Evolutionary conservation across 2,888 invertebrate genomes (phyloP), one percentile per base, ranked within the genome.

Genomic region (Lasius platythorax): DNA sequence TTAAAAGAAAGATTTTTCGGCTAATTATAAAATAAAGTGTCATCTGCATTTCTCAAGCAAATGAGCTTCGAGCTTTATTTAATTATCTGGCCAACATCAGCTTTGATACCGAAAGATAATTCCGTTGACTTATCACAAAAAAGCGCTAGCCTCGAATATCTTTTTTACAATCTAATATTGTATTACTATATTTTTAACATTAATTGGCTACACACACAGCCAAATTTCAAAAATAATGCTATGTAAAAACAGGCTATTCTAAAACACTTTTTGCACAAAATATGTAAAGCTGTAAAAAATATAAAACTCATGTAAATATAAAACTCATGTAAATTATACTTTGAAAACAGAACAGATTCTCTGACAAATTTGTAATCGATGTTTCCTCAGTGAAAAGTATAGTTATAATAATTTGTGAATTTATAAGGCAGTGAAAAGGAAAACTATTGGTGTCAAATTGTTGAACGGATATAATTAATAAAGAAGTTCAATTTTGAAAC

Each of bases 401-500:
- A 28, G 15, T n/a, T 30, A 46, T 64, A 23, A 23, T 12, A 76
- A 18, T 12, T 28, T 53, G 1, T 33, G 6, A 23, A 50, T 18
- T 76, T 66, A 66, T 28, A 50, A 76, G 33, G 15, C 37, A 53
- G 2, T 18, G 18, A 66, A 76, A 76, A 53, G 28, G 50, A 66
- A 23, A 64, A 18, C 37, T 76, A 28, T 18, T 43, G 12, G 2
- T 4, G 15, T n/a, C 30, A 53, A 53, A 12, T 18, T 18, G 12
- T 40, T 15, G 3, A 18, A n/a, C 58, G 56, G 9, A 8, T 30
- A 56, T 68, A 58, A 68, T 67, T 78, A 67, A 68, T n/a, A 68
- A n/a, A 68, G 15, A 3, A 43, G 23, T 78, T 56, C 43, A 56
- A 58, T 67, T 56, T 56, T 53, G n/a, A 53, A 0, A 53, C 8